Conservation (phyloP, 2,888 invertebrate species). For the Cheilosia scutellata region DNA sequence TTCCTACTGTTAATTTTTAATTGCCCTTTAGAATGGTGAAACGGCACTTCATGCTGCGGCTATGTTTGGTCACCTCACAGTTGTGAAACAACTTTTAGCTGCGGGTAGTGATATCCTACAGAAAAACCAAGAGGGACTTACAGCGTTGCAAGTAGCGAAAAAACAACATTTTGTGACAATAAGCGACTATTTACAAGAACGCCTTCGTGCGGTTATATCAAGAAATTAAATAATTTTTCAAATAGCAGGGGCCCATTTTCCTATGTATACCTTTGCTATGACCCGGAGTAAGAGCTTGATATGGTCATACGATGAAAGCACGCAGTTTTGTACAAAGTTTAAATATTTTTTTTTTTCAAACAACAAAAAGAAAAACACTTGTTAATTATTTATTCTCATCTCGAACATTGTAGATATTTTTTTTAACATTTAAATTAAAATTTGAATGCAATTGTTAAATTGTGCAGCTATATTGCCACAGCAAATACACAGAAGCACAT, state of each 20-base stretch:
- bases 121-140: slow-evolving; percentile 90
- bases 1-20: slow-evolving; percentile 18
- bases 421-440: slow-evolving; percentile 31
- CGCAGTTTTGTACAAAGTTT: slow-evolving; percentile 56
- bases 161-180: slow-evolving; percentile 83
- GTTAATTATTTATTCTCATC: slow-evolving; percentile 56
- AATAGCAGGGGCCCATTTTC: slow-evolving; percentile 10
- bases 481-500: slow-evolving; percentile 30
- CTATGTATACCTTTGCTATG: slow-evolving; percentile 69
- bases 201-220: slow-evolving; percentile 73
- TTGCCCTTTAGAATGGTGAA: slow-evolving; percentile 91
- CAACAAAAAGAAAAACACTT: slow-evolving; percentile 1
- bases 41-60: slow-evolving; percentile 95
- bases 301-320: slow-evolving; percentile 4
- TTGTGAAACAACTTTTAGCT: slow-evolving; percentile 90
- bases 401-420: slow-evolving; percentile 52
- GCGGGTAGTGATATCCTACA: slow-evolving; percentile 88
- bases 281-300: slow-evolving; percentile 24
- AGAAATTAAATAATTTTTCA: slow-evolving; percentile 44
- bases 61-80: slow-evolving; percentile 92
- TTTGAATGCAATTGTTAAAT: slow-evolving; percentile 63
- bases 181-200: slow-evolving; percentile 83
- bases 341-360: slow-evolving; percentile 16
- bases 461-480: slow-evolving; percentile 54
- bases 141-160: slow-evolving; percentile 88